Evolutionary conservation across 2,113 vertebrate species (phyloP).

Genomic region (Cranoglanis bouderius): DNA sequence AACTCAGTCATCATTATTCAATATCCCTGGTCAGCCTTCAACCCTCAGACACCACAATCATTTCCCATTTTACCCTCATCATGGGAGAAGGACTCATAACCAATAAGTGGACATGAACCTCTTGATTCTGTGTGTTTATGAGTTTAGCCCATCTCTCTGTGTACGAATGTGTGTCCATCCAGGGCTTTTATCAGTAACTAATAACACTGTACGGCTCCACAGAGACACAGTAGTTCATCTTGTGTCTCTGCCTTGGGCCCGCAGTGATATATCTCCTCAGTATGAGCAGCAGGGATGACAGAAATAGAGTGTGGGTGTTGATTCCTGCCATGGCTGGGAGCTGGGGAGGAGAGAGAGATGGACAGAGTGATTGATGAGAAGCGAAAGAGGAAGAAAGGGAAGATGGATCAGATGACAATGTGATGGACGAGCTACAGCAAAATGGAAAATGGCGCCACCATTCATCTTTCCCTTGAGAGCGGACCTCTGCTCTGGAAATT

Average conservation of each 20-base stretch:
- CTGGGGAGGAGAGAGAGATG: conserved; percentile 40
- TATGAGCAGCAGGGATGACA: conserved; percentile 40
- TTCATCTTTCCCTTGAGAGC: conserved; percentile 51
- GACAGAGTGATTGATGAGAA: conserved; percentile 56
- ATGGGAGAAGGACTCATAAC: conserved; percentile 3
- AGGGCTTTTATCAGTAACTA: not conserved
- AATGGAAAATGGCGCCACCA: conserved; percentile 52
- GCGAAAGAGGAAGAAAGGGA: conserved; percentile 47
- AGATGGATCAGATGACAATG: conserved; percentile 58
- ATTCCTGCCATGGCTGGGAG: conserved; percentile 49
- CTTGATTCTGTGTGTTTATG: conserved; percentile 5
- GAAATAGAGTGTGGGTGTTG: conserved; percentile 53
- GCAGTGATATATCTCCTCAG: conserved; percentile 41
- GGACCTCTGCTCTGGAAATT: conserved; percentile 48
- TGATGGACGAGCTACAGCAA: conserved; percentile 54
- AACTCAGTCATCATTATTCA: conserved; percentile 81
- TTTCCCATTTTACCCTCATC: conserved; percentile 13
- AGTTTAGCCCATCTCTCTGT: not conserved
- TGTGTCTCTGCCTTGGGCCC: conserved; percentile 23
- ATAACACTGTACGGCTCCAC: conserved; percentile 1
- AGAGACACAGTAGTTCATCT: conserved; percentile 14
- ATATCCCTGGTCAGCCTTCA: conserved; percentile 69
- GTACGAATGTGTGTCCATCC: conserved; percentile 6
- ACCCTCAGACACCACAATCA: conserved; percentile 59
- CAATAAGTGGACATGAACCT: not conserved